Percentiles rank a stretch among this genome's conserved stretches.
Evolutionary conservation across 2,113 vertebrate genomes (phyloP).

Genomic region (Dicrurus megarhynchus): DNA sequence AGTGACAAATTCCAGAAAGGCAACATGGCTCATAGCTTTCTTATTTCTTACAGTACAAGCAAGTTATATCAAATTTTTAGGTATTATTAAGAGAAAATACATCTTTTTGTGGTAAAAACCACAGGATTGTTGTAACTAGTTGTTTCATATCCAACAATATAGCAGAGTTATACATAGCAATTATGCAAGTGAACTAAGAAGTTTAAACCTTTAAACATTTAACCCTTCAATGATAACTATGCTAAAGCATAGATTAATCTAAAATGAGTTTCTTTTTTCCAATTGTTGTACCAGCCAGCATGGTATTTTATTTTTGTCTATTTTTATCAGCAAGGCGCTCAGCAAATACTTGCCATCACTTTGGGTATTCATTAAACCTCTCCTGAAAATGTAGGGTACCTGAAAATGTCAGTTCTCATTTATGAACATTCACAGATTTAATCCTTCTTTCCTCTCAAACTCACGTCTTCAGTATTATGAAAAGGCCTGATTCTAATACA

Average conservation of each 20-base stretch:
- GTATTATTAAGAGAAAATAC: neutral
- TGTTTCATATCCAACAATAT: neutral
- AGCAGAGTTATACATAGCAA: neutral
- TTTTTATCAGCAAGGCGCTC: constrained; percentile 46
- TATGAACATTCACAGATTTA: constrained; percentile 27
- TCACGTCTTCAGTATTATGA: neutral
- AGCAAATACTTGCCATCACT: constrained; percentile 52
- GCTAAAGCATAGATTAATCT: constrained; percentile 3
- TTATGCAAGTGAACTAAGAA: neutral
- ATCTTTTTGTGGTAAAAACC: neutral
- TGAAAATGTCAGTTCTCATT: constrained; percentile 54
- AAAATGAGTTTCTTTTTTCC: constrained; percentile 1
- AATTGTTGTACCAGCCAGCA: neutral
- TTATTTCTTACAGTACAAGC: neutral
- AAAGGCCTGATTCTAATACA: constrained; percentile 45
- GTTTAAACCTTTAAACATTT: neutral
- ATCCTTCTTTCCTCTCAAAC: constrained; percentile 24
- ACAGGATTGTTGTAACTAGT: neutral
- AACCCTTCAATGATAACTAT: neutral
- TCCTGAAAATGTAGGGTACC: constrained; percentile 55
- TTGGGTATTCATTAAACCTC: constrained; percentile 52
- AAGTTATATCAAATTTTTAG: neutral
- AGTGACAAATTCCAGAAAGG: neutral
- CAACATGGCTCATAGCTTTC: neutral
- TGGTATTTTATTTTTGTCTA: constrained; percentile 35